Evolutionary conservation across 2,113 vertebrate species (phyloP).

Genomic region (Oncorhynchus masou): DNA sequence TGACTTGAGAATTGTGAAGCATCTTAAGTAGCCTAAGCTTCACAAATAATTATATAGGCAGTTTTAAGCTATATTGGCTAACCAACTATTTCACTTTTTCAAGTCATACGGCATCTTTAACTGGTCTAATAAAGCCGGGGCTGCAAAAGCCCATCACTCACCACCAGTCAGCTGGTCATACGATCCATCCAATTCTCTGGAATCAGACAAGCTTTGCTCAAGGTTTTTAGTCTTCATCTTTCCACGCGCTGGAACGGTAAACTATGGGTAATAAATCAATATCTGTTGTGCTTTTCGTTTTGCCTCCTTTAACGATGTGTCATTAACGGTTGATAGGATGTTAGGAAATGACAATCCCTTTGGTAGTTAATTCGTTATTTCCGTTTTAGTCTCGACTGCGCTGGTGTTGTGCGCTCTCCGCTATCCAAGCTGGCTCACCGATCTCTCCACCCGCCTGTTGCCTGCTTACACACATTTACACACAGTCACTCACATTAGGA

Average conservation of each 20-base stretch:
- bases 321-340: conserved; percentile 45
- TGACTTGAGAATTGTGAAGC: too few species aligned
- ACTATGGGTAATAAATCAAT: conserved; percentile 42
- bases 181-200: conserved; percentile 92
- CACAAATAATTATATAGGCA: not conserved
- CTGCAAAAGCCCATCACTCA: conserved; percentile 67
- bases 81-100: not conserved
- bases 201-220: conserved; percentile 90
- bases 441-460: conserved; percentile 38
- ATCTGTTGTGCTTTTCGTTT: conserved; percentile 8
- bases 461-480: too few species aligned
- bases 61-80: not conserved
- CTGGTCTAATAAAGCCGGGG: conserved; percentile 16
- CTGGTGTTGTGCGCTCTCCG: not conserved
- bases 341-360: not conserved
- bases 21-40: not conserved
- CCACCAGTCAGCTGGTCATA: conserved; percentile 90
- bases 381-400: not conserved
- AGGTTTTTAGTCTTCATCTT: conserved; percentile 88
- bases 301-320: conserved; percentile 20
- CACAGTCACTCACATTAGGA: too few species aligned
- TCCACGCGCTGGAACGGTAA: conserved; percentile 55
- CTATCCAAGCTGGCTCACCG: not conserved
- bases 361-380: not conserved
- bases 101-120: conserved; percentile 56